A percentile compares a stretch with the other conserved stretches of the same genome.
phyloP scores from a whole-genome alignment of 2,888 invertebrate genomes.

The Chirona hameri region DNA sequence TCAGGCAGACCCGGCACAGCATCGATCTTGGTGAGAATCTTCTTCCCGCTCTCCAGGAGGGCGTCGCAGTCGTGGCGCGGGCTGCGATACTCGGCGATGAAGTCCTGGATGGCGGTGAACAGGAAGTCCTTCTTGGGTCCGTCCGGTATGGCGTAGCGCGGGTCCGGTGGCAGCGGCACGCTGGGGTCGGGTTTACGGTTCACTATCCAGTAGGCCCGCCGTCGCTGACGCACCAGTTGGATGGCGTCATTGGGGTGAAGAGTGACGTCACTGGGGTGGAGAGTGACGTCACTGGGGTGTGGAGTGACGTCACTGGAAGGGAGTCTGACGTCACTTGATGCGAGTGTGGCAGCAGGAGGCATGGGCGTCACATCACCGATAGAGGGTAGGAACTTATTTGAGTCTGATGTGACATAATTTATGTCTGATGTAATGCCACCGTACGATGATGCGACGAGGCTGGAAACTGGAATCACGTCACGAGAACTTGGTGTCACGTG shows the following conservation, averaged over 20 bases:
- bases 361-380: too few relatives aligned
- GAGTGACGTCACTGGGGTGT: too few relatives aligned
- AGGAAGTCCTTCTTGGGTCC: conserved; percentile 4
- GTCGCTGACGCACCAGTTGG: background rate
- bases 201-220: background rate
- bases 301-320: background rate
- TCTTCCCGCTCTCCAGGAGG: background rate
- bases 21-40: background rate
- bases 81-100: background rate
- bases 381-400: background rate
- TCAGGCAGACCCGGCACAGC: background rate
- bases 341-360: too few relatives aligned
- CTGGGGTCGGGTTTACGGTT: background rate
- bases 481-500: background rate
- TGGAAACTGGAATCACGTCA: background rate
- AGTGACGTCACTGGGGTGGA: background rate
- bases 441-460: background rate
- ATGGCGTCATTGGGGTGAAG: background rate
- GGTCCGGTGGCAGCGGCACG: background rate
- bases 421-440: background rate
- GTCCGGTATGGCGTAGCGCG: background rate
- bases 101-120: background rate
- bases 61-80: background rate
- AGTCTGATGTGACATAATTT: background rate
- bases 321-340: background rate